Conservation (phyloP, 2,797 vertebrate genomes). For the Spinus olivaceus region DNA sequence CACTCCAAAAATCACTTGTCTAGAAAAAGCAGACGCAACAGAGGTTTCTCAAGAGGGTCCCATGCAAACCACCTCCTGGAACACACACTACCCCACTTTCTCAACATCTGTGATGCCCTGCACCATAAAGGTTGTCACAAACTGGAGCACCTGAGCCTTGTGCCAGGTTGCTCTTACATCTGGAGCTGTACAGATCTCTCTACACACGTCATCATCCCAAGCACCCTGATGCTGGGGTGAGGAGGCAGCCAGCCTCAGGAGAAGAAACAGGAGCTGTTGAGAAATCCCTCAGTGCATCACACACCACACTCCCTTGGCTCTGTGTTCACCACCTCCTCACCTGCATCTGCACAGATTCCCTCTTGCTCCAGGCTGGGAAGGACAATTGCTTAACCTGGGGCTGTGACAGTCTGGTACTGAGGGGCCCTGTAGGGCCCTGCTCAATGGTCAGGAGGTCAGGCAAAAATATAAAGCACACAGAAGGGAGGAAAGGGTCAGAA, state of each 20-base stretch:
- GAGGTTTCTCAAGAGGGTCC: neutral
- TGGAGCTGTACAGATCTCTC: neutral
- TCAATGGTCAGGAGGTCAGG: neutral
- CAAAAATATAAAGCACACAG: neutral
- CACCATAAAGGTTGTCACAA: neutral
- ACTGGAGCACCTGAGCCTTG: neutral
- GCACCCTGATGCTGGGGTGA: neutral
- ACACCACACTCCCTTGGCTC: neutral
- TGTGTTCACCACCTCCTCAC: neutral
- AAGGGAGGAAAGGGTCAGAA: neutral
- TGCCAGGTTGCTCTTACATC: neutral
- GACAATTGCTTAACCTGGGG: neutral
- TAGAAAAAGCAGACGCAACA: neutral
- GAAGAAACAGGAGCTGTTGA: neutral
- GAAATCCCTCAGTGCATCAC: neutral
- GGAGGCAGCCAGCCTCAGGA: neutral
- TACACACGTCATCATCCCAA: neutral
- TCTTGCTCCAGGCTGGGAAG: neutral
- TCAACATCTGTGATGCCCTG: neutral
- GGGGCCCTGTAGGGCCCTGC: neutral
- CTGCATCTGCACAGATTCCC: neutral
- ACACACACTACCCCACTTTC: neutral
- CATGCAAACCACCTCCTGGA: neutral
- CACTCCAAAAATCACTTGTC: neutral
- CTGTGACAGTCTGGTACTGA: neutral